phyloP scores from a whole-genome alignment of 2,888 invertebrate species.

The Drosophila neotestacea region DNA sequence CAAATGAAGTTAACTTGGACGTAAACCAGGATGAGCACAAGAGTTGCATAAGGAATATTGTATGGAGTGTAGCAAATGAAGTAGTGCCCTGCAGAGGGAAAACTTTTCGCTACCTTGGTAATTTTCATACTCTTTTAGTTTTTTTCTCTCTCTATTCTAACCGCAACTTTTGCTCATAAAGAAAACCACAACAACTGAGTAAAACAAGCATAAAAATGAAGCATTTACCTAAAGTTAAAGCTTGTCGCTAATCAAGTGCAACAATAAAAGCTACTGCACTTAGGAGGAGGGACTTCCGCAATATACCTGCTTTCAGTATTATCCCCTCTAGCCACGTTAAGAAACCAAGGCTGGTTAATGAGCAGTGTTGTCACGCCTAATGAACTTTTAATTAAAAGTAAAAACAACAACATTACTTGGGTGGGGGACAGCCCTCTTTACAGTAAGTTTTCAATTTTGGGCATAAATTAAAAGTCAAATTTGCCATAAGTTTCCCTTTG shows the following conservation, averaged over 20 bases:
- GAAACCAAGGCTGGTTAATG: constrained; percentile 62
- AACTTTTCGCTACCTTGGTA: constrained; percentile 61
- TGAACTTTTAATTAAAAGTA: constrained; percentile 79
- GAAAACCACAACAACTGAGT: constrained; percentile 25
- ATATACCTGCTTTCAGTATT: too few relatives aligned
- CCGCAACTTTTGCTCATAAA: constrained; percentile 53
- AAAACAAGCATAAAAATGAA: constrained; percentile 14
- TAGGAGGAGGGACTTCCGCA: neutral
- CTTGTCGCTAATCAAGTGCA: constrained; percentile 72
- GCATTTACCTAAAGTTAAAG: constrained; percentile 41
- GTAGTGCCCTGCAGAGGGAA: constrained; percentile 39
- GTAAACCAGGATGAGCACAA: constrained; percentile 3
- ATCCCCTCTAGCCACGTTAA: neutral
- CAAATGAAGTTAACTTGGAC: constrained; percentile 64
- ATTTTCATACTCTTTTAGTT: constrained; percentile 47
- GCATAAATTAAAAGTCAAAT: constrained; percentile 63
- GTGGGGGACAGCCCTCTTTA: constrained; percentile 18
- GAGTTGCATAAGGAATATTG: neutral
- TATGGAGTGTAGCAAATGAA: constrained; percentile 50
- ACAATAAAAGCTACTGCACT: constrained; percentile 50
- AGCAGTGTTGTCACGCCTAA: constrained; percentile 72
- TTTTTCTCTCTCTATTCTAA: constrained; percentile 1
- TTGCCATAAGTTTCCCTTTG: constrained; percentile 22
- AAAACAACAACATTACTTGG: constrained; percentile 40
- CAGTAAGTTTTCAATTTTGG: constrained; percentile 69